Evolutionary conservation across 2,888 invertebrate species (phyloP).

Genomic region (Ceraclea dissimilis): DNA sequence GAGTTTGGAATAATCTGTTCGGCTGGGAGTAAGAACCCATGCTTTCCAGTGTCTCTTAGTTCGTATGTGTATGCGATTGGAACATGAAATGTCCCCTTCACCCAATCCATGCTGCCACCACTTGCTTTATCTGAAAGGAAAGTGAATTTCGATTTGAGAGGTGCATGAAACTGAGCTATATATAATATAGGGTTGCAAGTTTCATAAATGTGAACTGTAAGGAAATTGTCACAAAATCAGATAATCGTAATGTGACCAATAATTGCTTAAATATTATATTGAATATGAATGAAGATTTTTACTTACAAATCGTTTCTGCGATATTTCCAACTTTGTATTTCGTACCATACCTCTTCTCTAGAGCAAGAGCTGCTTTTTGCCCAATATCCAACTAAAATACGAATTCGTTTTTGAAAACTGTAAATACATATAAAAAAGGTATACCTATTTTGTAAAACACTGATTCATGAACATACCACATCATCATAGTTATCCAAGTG

Average conservation of each 20-base stretch:
- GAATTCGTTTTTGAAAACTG: no score
- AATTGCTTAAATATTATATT: no score
- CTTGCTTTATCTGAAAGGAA: slow-evolving; percentile 36
- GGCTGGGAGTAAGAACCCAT: slow-evolving; percentile 56
- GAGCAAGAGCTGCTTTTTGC: slow-evolving; percentile 42
- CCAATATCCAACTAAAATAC: slow-evolving; percentile 32
- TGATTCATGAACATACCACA: slow-evolving; percentile 36
- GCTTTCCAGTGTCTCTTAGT: slow-evolving; percentile 51
- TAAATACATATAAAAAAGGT: no score
- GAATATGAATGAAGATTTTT: no score
- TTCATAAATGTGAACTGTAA: slow-evolving; percentile 42
- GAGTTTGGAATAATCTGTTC: slow-evolving; percentile 52
- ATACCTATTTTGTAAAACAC: no score
- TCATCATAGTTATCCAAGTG: slow-evolving; percentile 37
- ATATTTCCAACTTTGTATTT: slow-evolving; percentile 55
- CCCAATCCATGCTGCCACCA: slow-evolving; percentile 47
- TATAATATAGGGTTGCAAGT: slow-evolving; percentile 28
- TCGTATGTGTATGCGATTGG: slow-evolving; percentile 50
- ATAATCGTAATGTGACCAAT: no score
- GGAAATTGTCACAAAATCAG: no score
- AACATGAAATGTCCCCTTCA: slow-evolving; percentile 40
- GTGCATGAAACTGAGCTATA: not conserved
- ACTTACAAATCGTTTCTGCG: slow-evolving; percentile 48
- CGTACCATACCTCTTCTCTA: slow-evolving; percentile 51
- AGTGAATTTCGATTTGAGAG: not conserved